These are phyloP conservation scores for Drosophila rufa DNA, from an alignment of 1,140 invertebrate species.

Conservation along the genomic window DNA sequence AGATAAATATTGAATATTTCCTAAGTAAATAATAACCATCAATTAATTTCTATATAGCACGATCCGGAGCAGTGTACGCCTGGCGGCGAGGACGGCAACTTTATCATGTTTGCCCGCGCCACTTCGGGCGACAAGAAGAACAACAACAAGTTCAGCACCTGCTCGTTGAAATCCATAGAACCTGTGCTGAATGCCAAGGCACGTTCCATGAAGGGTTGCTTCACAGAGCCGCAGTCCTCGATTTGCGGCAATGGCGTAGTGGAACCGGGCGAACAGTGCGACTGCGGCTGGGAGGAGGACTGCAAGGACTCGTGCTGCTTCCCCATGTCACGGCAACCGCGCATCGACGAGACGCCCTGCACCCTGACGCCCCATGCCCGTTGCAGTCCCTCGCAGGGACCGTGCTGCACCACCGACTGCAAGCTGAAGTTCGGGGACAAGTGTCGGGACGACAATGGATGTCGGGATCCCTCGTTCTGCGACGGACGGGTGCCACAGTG, in stretches of 20 bases:
- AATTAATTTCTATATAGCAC: slow-evolving; percentile 88
- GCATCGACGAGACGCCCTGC: slow-evolving; percentile 92
- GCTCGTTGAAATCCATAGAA: slow-evolving; percentile 97
- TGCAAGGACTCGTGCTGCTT: slow-evolving; percentile 97
- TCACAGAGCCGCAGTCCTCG: slow-evolving; percentile 95
- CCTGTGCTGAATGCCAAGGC: slow-evolving; percentile 97
- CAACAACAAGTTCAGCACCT: slow-evolving; percentile 97
- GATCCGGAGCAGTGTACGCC: slow-evolving; percentile 97
- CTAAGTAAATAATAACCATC: neutral
- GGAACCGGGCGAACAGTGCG: slow-evolving; percentile 98
- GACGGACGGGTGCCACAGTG: slow-evolving; percentile 93
- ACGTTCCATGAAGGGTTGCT: slow-evolving; percentile 94
- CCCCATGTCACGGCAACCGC: slow-evolving; percentile 92
- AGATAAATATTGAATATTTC: slow-evolving; percentile 41
- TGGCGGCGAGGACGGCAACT: slow-evolving; percentile 97
- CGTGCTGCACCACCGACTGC: slow-evolving; percentile 97
- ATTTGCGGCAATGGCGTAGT: slow-evolving; percentile 99
- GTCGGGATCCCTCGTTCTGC: slow-evolving; percentile 95
- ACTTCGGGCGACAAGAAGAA: slow-evolving; percentile 98
- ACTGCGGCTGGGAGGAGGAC: slow-evolving; percentile 98
- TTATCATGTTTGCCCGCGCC: slow-evolving; percentile 98
- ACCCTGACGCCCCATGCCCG: slow-evolving; percentile 89
- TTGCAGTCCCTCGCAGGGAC: slow-evolving; percentile 90
- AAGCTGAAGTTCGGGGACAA: slow-evolving; percentile 93
- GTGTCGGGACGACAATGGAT: slow-evolving; percentile 97